phyloP scores from a whole-genome alignment of 2,113 vertebrate genomes.

The Mirounga angustirostris region DNA sequence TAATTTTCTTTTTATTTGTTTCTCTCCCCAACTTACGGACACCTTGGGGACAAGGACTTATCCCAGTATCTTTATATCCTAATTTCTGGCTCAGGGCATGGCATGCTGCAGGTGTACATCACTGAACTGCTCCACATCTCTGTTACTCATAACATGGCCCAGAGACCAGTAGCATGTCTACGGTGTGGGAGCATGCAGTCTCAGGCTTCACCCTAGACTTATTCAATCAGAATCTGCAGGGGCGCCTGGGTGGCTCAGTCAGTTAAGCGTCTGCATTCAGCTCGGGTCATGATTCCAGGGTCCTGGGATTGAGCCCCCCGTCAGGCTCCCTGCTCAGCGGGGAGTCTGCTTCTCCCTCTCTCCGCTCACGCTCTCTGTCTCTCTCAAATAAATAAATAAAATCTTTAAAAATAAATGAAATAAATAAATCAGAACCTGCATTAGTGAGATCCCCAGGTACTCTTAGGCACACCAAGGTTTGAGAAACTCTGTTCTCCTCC shows the following conservation, averaged over 20 bases:
- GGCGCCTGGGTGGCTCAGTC: no score
- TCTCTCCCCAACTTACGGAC: not conserved
- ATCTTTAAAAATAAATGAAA: not conserved
- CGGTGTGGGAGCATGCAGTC: not conserved
- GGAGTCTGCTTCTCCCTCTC: not conserved
- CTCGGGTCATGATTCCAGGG: not conserved
- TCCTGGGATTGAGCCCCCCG: not conserved
- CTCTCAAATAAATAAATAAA: not conserved
- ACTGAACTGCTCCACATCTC: not conserved
- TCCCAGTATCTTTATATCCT: not conserved
- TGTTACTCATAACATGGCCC: not conserved
- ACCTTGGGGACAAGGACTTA: not conserved
- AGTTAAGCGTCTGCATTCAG: not conserved
- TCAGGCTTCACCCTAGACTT: not conserved
- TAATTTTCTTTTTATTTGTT: not conserved
- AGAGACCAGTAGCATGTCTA: rapidly evolving
- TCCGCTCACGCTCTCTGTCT: not conserved
- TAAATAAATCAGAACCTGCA: not conserved
- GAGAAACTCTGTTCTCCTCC: not conserved
- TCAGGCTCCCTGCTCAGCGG: not conserved
- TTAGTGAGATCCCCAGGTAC: not conserved
- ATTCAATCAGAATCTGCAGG: not conserved
- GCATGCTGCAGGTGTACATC: not conserved
- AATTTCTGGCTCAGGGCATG: not conserved
- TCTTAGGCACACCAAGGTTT: not conserved